Percentiles rank a stretch among this genome's conserved stretches.
Conservation (phyloP, 1,140 invertebrate species). For the Lepeophtheirus salmonis region DNA sequence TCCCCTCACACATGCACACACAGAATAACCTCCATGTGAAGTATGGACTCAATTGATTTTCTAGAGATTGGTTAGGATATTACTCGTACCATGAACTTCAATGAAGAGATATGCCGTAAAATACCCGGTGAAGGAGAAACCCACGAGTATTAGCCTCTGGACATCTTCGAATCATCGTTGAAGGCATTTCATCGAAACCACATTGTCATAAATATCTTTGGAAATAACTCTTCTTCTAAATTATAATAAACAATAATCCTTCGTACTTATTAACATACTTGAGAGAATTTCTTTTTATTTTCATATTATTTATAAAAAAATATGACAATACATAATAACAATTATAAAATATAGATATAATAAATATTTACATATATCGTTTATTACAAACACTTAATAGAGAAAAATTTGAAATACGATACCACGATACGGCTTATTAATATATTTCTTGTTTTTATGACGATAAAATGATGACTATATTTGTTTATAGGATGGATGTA, state of each 20-base stretch:
- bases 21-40: neutral
- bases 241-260: neutral
- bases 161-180: neutral
- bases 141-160: neutral
- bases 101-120: neutral
- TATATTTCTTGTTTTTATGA: no score
- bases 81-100: neutral
- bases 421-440: no score
- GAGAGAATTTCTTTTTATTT: neutral
- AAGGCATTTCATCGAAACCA: neutral
- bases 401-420: no score
- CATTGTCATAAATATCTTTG: neutral
- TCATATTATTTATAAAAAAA: neutral
- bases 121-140: neutral
- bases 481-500: no score
- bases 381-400: no score
- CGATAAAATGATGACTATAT: no score
- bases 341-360: neutral
- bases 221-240: neutral
- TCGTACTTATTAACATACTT: neutral
- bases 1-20: neutral
- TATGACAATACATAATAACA: conserved; percentile 1
- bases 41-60: neutral
- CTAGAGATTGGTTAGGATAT: neutral
- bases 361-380: conserved; percentile 5